Evolutionary conservation across 1,140 invertebrate species (phyloP).

Genomic region (Lucilia cuprina): DNA sequence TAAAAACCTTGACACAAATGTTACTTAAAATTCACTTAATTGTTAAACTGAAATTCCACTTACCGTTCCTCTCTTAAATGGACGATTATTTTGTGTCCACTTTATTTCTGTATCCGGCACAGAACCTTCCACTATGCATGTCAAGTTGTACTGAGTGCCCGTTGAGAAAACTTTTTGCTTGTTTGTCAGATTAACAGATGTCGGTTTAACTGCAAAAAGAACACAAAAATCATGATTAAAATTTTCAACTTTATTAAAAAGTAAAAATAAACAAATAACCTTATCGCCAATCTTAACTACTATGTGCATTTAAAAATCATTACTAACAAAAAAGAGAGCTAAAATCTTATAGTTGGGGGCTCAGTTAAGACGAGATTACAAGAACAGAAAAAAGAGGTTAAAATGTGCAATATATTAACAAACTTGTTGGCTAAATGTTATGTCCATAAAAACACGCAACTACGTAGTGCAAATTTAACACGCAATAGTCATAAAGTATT

Average conservation of each 20-base stretch:
- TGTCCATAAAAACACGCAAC: neutral
- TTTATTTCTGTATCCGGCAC: conserved; percentile 80
- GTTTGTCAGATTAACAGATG: conserved; percentile 75
- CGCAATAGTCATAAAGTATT: neutral
- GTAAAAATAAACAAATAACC: neutral
- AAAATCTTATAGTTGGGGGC: too few relatives aligned
- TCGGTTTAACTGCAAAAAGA: conserved; percentile 72
- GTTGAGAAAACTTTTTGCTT: conserved; percentile 79
- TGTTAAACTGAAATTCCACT: conserved; percentile 40
- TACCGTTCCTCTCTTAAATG: conserved; percentile 77
- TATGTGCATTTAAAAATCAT: neutral
- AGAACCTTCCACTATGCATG: conserved; percentile 82
- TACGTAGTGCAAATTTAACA: neutral
- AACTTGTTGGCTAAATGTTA: neutral
- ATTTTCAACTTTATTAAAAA: neutral
- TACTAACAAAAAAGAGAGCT: neutral
- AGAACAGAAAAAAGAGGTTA: neutral
- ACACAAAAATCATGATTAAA: neutral
- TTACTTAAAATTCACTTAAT: too few relatives aligned
- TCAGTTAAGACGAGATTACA: too few relatives aligned
- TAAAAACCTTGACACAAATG: too few relatives aligned
- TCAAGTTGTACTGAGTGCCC: conserved; percentile 76
- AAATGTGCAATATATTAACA: conserved; percentile 12
- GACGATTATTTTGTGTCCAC: conserved; percentile 81
- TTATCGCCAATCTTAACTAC: neutral